These are phyloP conservation scores for Tychaedon coryphoeus DNA, from an alignment of 2,113 vertebrate genomes.

Conservation along the genomic window DNA sequence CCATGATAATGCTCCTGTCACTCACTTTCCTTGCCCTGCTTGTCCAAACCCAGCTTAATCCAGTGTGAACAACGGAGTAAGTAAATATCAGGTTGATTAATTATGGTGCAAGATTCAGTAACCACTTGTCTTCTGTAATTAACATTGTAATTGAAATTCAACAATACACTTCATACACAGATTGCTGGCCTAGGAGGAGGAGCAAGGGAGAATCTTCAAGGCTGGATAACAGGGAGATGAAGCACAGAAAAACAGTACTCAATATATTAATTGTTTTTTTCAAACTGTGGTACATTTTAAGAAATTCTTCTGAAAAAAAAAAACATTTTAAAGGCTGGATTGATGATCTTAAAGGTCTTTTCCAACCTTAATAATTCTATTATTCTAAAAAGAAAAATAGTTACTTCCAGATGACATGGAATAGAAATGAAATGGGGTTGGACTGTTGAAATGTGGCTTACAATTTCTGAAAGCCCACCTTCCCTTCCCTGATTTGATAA, in stretches of 20 bases:
- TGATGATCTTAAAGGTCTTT: neutral
- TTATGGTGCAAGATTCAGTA: slow-evolving; percentile 52
- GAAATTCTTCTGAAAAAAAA: neutral
- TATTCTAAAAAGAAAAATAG: neutral
- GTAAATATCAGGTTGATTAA: slow-evolving; percentile 74
- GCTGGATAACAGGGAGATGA: neutral
- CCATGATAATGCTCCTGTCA: slow-evolving; percentile 75
- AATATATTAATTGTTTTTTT: neutral
- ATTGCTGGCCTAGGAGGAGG: neutral
- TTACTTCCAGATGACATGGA: neutral
- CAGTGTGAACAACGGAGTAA: slow-evolving; percentile 62
- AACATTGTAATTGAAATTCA: slow-evolving; percentile 57
- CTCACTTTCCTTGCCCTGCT: slow-evolving; percentile 71
- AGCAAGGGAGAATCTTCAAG: neutral
- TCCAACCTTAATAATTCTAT: neutral
- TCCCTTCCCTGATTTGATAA: neutral
- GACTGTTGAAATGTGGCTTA: neutral
- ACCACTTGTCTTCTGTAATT: slow-evolving; percentile 63
- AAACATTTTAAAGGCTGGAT: neutral
- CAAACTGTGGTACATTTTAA: neutral
- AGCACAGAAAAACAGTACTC: neutral
- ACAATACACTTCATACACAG: neutral
- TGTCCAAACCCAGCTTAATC: slow-evolving; percentile 69
- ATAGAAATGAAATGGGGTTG: neutral
- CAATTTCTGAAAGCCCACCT: neutral